Percentiles rank a stretch among this genome's conserved stretches.
Conservation (phyloP, 2,113 vertebrate genomes). For the Oreotrochilus melanogaster region DNA sequence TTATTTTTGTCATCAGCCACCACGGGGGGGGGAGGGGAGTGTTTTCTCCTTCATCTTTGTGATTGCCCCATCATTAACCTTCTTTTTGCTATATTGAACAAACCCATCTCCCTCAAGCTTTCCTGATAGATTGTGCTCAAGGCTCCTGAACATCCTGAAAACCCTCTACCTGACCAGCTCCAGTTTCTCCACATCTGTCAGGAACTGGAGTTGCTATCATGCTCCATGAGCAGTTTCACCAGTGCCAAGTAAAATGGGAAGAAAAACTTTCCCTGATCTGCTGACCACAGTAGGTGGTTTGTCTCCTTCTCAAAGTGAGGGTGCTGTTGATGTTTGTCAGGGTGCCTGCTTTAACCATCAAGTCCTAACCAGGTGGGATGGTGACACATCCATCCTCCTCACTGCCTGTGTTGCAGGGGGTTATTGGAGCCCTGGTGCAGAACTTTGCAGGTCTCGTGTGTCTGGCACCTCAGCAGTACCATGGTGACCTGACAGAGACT, state of each 20-base stretch:
- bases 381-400: not conserved
- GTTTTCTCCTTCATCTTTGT: not conserved
- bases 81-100: not conserved
- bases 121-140: not conserved
- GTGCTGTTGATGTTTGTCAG: not conserved
- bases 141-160: not conserved
- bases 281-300: not conserved
- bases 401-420: not conserved
- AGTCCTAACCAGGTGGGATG: not conserved
- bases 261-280: not conserved
- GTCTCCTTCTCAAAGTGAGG: not conserved
- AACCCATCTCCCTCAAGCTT: not conserved
- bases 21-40: not conserved
- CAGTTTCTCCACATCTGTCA: not conserved
- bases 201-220: not conserved
- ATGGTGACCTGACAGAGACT: not conserved
- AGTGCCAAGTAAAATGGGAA: not conserved
- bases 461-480: not conserved
- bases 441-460: not conserved
- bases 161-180: not conserved
- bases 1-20: not conserved
- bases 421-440: not conserved
- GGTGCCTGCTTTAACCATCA: not conserved
- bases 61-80: not conserved
- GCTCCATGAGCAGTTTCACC: not conserved